Conservation (phyloP, 2,797 vertebrate genomes). For the Neosilurus mollespiculum region DNA sequence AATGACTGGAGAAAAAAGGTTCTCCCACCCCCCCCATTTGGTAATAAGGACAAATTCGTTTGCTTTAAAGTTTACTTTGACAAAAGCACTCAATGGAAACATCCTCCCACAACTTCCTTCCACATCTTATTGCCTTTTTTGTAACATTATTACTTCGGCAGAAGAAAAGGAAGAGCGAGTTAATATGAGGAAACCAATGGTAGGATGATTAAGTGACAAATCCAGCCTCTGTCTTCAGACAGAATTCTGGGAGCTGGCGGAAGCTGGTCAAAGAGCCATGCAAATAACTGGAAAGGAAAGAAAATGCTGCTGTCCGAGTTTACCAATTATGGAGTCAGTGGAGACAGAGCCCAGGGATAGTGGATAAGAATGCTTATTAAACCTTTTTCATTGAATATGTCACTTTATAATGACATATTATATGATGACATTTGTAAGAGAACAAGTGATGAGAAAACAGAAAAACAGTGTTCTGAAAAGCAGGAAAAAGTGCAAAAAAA, state of each 20-base stretch:
- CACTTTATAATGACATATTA: neutral
- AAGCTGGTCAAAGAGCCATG: constrained; percentile 41
- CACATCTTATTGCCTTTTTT: constrained; percentile 51
- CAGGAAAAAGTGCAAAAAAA: neutral
- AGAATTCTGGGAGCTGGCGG: constrained; percentile 37
- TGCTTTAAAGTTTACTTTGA: constrained; percentile 37
- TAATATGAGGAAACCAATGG: constrained; percentile 59
- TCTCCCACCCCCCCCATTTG: constrained; percentile 2
- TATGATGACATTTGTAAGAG: neutral
- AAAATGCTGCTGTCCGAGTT: constrained; percentile 39
- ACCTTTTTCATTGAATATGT: neutral
- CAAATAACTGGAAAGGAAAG: constrained; percentile 49
- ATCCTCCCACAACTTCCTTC: constrained; percentile 25
- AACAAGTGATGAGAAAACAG: neutral
- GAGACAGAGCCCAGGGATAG: constrained; percentile 7
- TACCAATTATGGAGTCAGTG: constrained; percentile 34
- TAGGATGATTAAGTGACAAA: constrained; percentile 59
- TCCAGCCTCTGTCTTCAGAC: constrained; percentile 51
- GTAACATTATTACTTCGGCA: constrained; percentile 57
- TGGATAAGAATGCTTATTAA: neutral
- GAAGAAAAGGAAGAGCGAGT: constrained; percentile 37
- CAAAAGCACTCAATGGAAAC: constrained; percentile 51
- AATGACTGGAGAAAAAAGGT: constrained; percentile 1
- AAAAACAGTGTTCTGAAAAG: neutral
- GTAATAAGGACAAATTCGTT: constrained; percentile 48